phyloP scores from a whole-genome alignment of 2,113 vertebrate species.

The Thamnaconus septentrionalis region DNA sequence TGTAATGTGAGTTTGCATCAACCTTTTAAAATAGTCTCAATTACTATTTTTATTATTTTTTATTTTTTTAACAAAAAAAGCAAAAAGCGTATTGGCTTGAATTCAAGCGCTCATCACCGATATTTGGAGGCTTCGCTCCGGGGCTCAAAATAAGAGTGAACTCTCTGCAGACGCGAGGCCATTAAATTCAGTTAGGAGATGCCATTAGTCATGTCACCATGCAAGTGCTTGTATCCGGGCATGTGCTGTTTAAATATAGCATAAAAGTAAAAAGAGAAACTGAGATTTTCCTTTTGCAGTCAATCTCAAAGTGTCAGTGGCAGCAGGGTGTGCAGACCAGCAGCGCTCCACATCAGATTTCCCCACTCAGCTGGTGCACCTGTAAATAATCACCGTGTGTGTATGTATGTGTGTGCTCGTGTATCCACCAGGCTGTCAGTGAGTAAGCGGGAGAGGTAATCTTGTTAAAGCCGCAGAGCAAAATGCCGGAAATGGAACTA shows the following conservation, averaged over 20 bases:
- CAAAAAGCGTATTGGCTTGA: too few relatives aligned
- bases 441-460: constrained; percentile 36
- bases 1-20: too few relatives aligned
- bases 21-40: too few relatives aligned
- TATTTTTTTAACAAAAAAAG: too few relatives aligned
- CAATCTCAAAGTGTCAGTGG: not conserved
- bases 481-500: constrained; percentile 19
- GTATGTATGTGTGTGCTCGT: constrained; percentile 12
- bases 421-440: constrained; percentile 7
- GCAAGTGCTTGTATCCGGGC: not conserved
- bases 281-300: not conserved
- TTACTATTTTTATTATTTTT: too few relatives aligned
- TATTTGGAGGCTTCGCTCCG: too few relatives aligned
- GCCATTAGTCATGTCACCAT: not conserved
- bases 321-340: constrained; percentile 6
- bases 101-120: too few relatives aligned
- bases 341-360: constrained; percentile 9
- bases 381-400: constrained; percentile 34
- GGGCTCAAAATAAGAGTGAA: too few relatives aligned
- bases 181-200: too few relatives aligned
- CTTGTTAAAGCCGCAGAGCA: constrained; percentile 30
- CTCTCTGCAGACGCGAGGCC: too few relatives aligned
- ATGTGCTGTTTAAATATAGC: constrained; percentile 2
- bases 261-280: not conserved
- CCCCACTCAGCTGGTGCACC: constrained; percentile 17